phyloP scores from a whole-genome alignment of 1,140 invertebrate species.

The Pissodes strobi region DNA sequence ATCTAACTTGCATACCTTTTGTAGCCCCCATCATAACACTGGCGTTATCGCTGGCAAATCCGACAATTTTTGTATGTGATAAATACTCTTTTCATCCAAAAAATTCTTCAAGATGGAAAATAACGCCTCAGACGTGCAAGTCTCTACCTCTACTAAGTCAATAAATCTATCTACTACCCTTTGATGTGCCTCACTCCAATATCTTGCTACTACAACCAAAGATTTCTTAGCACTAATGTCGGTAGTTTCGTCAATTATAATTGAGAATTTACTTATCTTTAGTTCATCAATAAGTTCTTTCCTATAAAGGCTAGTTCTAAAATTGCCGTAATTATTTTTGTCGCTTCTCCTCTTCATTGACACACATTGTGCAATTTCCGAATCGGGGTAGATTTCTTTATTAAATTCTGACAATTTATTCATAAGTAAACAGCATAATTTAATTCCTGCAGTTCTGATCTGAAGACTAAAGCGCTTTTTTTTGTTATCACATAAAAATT shows the following conservation, averaged over 20 bases:
- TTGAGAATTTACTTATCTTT: conserved; percentile 13
- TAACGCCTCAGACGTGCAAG: not conserved
- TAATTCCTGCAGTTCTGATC: too few species aligned
- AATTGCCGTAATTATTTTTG: too few species aligned
- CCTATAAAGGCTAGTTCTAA: too few species aligned
- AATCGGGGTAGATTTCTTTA: too few species aligned
- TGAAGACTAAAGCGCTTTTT: too few species aligned
- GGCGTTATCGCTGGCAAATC: conserved; percentile 8
- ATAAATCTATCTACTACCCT: conserved; percentile 10
- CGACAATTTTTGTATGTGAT: not conserved
- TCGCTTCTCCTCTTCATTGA: too few species aligned
- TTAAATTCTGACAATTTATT: too few species aligned
- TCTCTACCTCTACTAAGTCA: conserved; percentile 3
- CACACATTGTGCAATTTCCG: too few species aligned
- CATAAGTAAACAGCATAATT: too few species aligned
- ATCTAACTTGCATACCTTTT: too few species aligned
- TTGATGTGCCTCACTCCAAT: not conserved
- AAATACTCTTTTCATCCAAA: not conserved
- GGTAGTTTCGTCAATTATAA: conserved; percentile 20
- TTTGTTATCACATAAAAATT: too few species aligned
- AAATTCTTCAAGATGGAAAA: not conserved
- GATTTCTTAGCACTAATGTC: conserved; percentile 16
- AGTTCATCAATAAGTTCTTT: too few species aligned
- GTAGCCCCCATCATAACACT: conserved; percentile 12
- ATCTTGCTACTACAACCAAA: conserved; percentile 7